phyloP scores from a whole-genome alignment of 2,113 vertebrate genomes.

The Chionodraco myersi region DNA sequence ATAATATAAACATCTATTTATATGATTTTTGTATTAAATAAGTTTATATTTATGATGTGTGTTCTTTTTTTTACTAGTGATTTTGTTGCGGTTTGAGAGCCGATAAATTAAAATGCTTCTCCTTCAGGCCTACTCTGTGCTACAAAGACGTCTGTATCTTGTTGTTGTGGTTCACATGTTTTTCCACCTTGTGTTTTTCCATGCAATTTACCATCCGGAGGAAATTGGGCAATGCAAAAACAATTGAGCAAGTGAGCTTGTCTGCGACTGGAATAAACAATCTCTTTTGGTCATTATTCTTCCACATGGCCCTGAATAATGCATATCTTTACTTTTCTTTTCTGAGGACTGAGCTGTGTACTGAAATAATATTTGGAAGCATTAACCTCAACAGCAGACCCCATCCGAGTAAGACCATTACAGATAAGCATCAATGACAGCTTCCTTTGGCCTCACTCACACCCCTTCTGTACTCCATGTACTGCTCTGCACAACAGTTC shows the following conservation, averaged over 20 bases:
- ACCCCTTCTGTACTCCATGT: constrained; percentile 50
- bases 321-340: constrained; percentile 16
- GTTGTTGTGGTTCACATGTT: constrained; percentile 45
- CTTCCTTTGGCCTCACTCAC: constrained; percentile 58
- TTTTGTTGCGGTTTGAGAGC: background rate
- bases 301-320: constrained; percentile 32
- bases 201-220: constrained; percentile 58
- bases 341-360: constrained; percentile 18
- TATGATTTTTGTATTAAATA: too few relatives aligned
- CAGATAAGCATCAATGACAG: constrained; percentile 71
- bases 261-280: constrained; percentile 45
- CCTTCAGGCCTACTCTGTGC: background rate
- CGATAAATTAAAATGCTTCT: background rate
- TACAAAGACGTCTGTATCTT: constrained; percentile 10
- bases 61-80: background rate
- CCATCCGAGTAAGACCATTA: constrained; percentile 47
- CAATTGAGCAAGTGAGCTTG: constrained; percentile 38
- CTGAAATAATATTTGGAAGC: constrained; percentile 68
- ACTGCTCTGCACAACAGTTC: constrained; percentile 62
- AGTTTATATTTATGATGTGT: too few relatives aligned
- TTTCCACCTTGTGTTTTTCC: constrained; percentile 57
- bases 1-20: background rate
- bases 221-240: constrained; percentile 58
- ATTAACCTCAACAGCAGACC: constrained; percentile 53
- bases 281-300: constrained; percentile 29